Conservation (phyloP, 2,797 vertebrate species). For the Perodicticus potto region DNA sequence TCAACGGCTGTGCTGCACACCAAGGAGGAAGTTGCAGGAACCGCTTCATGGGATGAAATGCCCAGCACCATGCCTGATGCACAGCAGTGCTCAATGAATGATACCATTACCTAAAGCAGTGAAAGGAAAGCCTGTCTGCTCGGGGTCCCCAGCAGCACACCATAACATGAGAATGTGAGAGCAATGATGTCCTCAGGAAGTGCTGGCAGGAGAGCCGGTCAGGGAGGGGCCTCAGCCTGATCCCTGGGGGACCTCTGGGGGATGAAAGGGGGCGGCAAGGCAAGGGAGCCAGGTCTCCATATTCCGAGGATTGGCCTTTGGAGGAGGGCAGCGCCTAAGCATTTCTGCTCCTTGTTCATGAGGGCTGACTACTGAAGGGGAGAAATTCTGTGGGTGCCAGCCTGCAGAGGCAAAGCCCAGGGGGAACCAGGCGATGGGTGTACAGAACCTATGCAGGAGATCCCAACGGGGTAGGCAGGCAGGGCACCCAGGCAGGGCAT, state of each 20-base stretch:
- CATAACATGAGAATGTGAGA: background rate
- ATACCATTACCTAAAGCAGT: background rate
- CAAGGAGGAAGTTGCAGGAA: slow-evolving; percentile 1
- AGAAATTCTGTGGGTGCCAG: background rate
- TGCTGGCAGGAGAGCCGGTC: background rate
- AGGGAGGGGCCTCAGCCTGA: background rate
- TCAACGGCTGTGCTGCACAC: background rate
- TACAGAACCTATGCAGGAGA: background rate
- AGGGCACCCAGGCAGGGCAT: background rate
- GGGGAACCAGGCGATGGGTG: background rate
- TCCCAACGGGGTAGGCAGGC: background rate
- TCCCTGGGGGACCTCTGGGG: background rate
- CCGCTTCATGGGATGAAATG: background rate
- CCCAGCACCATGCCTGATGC: background rate
- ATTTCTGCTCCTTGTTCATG: background rate
- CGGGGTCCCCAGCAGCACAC: background rate
- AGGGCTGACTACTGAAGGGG: background rate
- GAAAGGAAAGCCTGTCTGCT: background rate
- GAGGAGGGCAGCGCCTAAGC: background rate
- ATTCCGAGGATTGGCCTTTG: background rate
- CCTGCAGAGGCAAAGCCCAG: background rate
- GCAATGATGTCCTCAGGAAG: background rate
- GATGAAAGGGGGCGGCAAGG: background rate
- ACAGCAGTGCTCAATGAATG: background rate
- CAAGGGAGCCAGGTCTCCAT: background rate